A percentile compares a stretch with the other conserved stretches of the same genome.
These are phyloP conservation scores for Neosilurus hyrtlii DNA, from an alignment of 2,797 vertebrate species.

Conservation along the genomic window DNA sequence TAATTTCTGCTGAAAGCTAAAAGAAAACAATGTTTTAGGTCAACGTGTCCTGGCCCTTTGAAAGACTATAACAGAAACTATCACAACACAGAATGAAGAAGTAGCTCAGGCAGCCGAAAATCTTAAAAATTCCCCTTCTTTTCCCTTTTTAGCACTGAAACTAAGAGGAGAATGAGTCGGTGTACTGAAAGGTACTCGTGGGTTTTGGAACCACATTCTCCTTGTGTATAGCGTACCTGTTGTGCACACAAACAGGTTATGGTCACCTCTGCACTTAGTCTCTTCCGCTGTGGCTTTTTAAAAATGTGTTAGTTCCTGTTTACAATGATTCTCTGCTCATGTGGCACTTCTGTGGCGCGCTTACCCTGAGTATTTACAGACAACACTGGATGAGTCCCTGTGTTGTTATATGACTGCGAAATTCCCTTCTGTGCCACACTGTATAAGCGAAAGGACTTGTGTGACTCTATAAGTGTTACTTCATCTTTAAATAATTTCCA, in stretches of 20 bases:
- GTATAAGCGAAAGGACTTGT: not conserved
- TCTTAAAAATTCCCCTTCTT: slow-evolving; percentile 15
- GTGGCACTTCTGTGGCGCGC: slow-evolving; percentile 29
- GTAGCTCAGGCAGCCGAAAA: not conserved
- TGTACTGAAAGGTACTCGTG: not conserved
- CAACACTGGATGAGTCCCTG: slow-evolving; percentile 17
- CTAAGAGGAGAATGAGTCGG: slow-evolving; percentile 25
- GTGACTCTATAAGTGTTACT: not conserved
- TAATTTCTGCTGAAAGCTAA: not conserved
- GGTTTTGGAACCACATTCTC: slow-evolving; percentile 18
- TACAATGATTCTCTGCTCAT: slow-evolving; percentile 44
- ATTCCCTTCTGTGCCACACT: not conserved
- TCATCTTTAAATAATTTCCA: not conserved
- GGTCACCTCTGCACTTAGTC: slow-evolving; percentile 50
- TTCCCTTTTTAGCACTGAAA: slow-evolving; percentile 39
- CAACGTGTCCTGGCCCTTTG: not conserved
- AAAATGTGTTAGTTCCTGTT: slow-evolving; percentile 61
- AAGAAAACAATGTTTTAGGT: not conserved
- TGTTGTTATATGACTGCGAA: slow-evolving; percentile 20
- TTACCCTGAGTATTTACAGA: slow-evolving; percentile 42
- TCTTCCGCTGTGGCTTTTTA: slow-evolving; percentile 51
- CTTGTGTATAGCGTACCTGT: slow-evolving; percentile 46
- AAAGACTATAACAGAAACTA: not conserved
- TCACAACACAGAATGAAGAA: not conserved
- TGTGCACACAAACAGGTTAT: slow-evolving; percentile 53